phyloP scores from a whole-genome alignment of 2,113 vertebrate species.

The Oncorhynchus nerka region DNA sequence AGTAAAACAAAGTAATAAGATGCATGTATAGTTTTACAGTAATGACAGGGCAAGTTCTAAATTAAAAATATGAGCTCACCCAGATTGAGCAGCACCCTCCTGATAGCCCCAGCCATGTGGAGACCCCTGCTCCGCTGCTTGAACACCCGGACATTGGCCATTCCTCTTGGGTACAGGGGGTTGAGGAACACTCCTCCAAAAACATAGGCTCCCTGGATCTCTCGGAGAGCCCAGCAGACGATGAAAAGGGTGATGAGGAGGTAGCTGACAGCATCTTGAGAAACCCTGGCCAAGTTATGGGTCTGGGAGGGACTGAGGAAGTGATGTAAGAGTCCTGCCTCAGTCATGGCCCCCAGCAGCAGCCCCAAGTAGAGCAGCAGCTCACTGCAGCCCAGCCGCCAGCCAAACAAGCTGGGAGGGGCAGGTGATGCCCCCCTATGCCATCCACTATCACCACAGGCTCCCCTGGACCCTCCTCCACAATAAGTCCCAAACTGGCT shows the following conservation, averaged over 20 bases:
- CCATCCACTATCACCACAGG: constrained; percentile 58
- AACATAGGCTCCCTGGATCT: constrained; percentile 88
- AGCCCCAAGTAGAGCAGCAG: constrained; percentile 77
- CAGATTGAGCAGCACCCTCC: constrained; percentile 86
- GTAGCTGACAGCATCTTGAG: constrained; percentile 82
- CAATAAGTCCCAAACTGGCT: constrained; percentile 78
- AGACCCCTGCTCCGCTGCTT: constrained; percentile 82
- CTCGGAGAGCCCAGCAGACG: constrained; percentile 82
- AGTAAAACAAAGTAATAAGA: background rate
- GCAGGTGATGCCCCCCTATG: constrained; percentile 46
- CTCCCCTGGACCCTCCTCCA: constrained; percentile 56
- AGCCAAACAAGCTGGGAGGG: constrained; percentile 60
- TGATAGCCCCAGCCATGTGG: constrained; percentile 79
- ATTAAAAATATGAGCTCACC: constrained; percentile 73
- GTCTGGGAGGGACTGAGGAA: constrained; percentile 63
- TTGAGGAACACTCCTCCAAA: constrained; percentile 89
- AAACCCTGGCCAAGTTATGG: constrained; percentile 63
- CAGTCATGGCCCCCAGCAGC: constrained; percentile 77
- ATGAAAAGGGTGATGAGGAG: constrained; percentile 81
- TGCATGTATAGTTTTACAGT: no score
- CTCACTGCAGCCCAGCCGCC: constrained; percentile 78
- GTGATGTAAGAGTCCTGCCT: constrained; percentile 84
- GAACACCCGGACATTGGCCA: constrained; percentile 81
- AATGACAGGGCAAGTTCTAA: no score
- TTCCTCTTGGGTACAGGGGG: constrained; percentile 90